Percentiles rank a stretch among this genome's conserved stretches.
Evolutionary conservation across 2,113 vertebrate genomes (phyloP).

Genomic region (Crotalus helleri): DNA sequence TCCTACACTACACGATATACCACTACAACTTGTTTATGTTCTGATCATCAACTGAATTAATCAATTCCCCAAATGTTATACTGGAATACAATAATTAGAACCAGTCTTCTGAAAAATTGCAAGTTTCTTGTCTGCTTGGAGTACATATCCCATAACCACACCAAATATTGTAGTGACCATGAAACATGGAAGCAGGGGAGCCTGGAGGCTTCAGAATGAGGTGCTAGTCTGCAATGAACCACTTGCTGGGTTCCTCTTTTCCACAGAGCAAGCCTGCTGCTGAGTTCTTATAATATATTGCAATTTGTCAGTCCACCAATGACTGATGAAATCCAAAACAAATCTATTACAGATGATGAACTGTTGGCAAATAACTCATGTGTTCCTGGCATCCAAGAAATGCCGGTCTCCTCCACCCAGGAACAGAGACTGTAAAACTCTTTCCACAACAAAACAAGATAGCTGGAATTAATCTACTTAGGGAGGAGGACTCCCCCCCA

Average conservation of each 20-base stretch:
- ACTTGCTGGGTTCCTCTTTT: background rate
- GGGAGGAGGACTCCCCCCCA: background rate
- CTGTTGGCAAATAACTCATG: constrained; percentile 6
- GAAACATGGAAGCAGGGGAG: background rate
- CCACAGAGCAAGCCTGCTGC: background rate
- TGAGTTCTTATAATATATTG: background rate
- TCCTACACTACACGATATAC: background rate
- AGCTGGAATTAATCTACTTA: constrained; percentile 17
- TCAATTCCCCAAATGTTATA: background rate
- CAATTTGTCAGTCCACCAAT: background rate
- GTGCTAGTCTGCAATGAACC: background rate
- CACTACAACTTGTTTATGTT: background rate
- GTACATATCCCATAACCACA: background rate
- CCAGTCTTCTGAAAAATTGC: background rate
- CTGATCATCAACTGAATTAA: background rate
- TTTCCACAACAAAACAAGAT: background rate
- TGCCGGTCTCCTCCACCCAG: background rate
- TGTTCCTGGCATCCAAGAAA: background rate
- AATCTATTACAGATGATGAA: constrained; percentile 13
- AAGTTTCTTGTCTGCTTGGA: background rate
- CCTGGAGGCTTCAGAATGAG: background rate
- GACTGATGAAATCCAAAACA: constrained; percentile 10
- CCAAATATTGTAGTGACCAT: background rate
- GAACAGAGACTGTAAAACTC: background rate
- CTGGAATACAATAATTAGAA: background rate